Evolutionary conservation across 2,797 vertebrate species (phyloP).

Genomic region (Sardinella longiceps): DNA sequence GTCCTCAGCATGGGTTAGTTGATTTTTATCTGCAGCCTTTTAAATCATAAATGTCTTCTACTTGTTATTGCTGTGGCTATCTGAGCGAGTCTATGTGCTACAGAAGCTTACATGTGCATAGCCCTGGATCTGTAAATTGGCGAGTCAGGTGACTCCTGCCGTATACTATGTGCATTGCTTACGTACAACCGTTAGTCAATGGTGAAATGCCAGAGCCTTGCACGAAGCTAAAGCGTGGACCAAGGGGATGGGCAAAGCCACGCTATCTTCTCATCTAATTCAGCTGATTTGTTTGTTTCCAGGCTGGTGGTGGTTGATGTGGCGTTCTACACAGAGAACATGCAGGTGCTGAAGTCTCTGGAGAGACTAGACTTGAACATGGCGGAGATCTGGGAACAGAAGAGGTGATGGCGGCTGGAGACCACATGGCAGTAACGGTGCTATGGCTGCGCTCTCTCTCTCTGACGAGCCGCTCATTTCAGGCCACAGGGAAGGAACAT

Average conservation of each 20-base stretch:
- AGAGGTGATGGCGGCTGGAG: constrained; percentile 85
- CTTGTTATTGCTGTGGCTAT: neutral
- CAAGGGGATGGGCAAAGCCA: too few relatives aligned
- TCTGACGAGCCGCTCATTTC: constrained; percentile 31
- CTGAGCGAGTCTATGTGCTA: neutral
- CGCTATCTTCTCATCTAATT: too few relatives aligned
- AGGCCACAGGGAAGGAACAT: constrained; percentile 9
- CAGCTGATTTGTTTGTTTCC: constrained; percentile 40
- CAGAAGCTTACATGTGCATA: neutral
- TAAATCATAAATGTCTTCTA: neutral
- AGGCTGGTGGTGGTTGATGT: constrained; percentile 95
- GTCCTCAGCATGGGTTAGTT: constrained; percentile 89
- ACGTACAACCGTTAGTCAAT: too few relatives aligned
- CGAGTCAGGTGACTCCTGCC: neutral
- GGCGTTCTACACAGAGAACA: constrained; percentile 96
- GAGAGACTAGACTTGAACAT: constrained; percentile 91
- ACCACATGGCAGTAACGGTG: neutral
- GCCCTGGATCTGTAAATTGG: neutral
- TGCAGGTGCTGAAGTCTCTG: constrained; percentile 90
- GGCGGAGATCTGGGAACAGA: constrained; percentile 98
- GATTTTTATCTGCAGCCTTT: neutral
- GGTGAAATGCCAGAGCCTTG: too few relatives aligned
- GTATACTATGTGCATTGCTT: neutral
- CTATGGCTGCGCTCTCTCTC: neutral
- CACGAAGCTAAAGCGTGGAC: too few relatives aligned